Percentiles rank a stretch among this genome's conserved stretches.
Evolutionary conservation across 1,140 invertebrate species (phyloP).

Genomic region (Anoplophora glabripennis): DNA sequence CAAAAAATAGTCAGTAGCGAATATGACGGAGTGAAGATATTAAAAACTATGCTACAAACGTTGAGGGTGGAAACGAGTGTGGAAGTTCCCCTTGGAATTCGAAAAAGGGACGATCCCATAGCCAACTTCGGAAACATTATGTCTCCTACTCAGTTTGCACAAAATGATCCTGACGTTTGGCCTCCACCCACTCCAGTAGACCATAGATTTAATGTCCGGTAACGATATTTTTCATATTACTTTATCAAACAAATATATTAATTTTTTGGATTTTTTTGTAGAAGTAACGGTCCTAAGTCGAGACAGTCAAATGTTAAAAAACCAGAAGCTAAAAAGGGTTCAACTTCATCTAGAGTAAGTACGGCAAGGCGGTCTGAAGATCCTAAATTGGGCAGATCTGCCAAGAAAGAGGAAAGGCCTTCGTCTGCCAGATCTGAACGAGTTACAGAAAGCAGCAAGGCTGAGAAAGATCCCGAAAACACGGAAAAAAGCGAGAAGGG

Average conservation of each 20-base stretch:
- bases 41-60: slow-evolving; percentile 62
- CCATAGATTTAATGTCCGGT: slow-evolving; percentile 52
- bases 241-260: no score
- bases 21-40: slow-evolving; percentile 86
- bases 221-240: slow-evolving; percentile 4
- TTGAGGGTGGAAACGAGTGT: slow-evolving; percentile 38
- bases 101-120: slow-evolving; percentile 40
- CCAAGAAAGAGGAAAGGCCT: slow-evolving; percentile 45
- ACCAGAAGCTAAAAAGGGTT: slow-evolving; percentile 36
- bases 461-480: slow-evolving; percentile 51
- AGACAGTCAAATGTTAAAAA: slow-evolving; percentile 36
- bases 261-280: slow-evolving; percentile 19
- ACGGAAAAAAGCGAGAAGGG: slow-evolving; percentile 65
- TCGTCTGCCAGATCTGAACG: slow-evolving; percentile 44
- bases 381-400: slow-evolving; percentile 16
- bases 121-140: slow-evolving; percentile 28
- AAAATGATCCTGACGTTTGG: slow-evolving; percentile 85
- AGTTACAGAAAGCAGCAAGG: slow-evolving; percentile 29
- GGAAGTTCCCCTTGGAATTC: slow-evolving; percentile 42
- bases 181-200: slow-evolving; percentile 82
- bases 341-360: slow-evolving; percentile 29
- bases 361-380: slow-evolving; percentile 34
- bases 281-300: slow-evolving; percentile 37
- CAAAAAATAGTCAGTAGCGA: slow-evolving; percentile 87
- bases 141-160: slow-evolving; percentile 62